These are phyloP conservation scores for Macheiramphus alcinus DNA, from an alignment of 2,113 vertebrate genomes.

Conservation along the genomic window DNA sequence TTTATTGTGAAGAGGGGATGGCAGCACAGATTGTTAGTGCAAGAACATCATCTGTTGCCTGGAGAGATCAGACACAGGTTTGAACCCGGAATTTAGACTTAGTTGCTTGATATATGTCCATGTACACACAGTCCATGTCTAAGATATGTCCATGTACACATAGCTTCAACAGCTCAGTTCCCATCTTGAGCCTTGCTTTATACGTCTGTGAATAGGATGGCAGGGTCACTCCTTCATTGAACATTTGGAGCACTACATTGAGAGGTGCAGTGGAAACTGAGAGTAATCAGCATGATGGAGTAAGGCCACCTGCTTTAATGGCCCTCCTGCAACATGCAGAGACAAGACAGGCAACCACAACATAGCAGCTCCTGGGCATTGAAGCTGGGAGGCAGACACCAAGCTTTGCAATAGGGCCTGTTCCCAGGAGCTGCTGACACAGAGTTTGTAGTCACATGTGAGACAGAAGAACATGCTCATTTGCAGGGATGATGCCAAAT, in stretches of 20 bases:
- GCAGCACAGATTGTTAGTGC: neutral
- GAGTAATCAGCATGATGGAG: neutral
- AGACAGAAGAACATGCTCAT: neutral
- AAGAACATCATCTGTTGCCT: neutral
- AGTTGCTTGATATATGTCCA: neutral
- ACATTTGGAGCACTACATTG: neutral
- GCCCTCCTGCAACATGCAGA: neutral
- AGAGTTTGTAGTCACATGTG: neutral
- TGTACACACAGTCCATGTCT: neutral
- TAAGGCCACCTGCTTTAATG: neutral
- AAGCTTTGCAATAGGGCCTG: neutral
- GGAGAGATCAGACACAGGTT: neutral
- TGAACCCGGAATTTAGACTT: neutral
- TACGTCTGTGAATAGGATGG: neutral
- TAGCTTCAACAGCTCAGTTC: neutral
- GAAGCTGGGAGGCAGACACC: neutral
- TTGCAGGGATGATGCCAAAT: neutral
- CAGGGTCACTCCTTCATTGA: neutral
- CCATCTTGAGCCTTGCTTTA: neutral
- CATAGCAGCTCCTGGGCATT: neutral
- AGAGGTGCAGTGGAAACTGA: neutral
- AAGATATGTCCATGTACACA: neutral
- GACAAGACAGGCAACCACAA: neutral
- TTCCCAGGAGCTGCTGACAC: neutral
- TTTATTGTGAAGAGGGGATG: neutral